Evolutionary conservation across 2,888 invertebrate species (phyloP).

Genomic region (Leptinotarsa juncta): DNA sequence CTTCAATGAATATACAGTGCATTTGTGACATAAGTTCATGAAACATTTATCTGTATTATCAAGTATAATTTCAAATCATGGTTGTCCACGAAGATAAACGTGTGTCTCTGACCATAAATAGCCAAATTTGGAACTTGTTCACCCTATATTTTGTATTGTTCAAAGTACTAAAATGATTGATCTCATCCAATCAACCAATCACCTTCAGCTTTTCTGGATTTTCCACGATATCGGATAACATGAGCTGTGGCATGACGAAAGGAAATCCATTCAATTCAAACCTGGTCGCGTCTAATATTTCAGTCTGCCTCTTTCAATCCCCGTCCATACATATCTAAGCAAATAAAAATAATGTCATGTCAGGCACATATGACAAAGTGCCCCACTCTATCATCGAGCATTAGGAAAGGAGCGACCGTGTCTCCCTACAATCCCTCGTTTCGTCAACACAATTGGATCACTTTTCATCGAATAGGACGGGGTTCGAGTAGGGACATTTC

Average conservation of each 20-base stretch:
- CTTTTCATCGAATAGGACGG: conserved; percentile 35
- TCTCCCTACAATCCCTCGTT: conserved; percentile 49
- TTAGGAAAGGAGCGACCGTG: conserved; percentile 51
- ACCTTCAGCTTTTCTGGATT: neutral
- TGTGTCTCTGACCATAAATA: no score
- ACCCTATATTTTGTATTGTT: no score
- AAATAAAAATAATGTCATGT: conserved; percentile 44
- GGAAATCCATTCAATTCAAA: conserved; percentile 16
- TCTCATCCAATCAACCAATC: neutral
- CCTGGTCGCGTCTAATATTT: conserved; percentile 15
- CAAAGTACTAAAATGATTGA: neutral
- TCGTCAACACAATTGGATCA: conserved; percentile 45
- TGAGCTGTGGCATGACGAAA: conserved; percentile 6
- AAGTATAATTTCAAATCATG: no score
- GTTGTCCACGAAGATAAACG: no score
- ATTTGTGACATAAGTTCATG: no score
- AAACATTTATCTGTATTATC: no score
- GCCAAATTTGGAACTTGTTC: no score
- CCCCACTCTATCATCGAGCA: conserved; percentile 54
- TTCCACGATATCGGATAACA: conserved; percentile 6
- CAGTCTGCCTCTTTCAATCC: conserved; percentile 11
- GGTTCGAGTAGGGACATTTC: conserved; percentile 25
- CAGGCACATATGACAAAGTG: conserved; percentile 55
- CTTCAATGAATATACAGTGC: no score
- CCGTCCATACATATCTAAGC: conserved; percentile 32